These are phyloP conservation scores for Onthophagus taurus DNA, from an alignment of 1,140 invertebrate species.

Conservation along the genomic window DNA sequence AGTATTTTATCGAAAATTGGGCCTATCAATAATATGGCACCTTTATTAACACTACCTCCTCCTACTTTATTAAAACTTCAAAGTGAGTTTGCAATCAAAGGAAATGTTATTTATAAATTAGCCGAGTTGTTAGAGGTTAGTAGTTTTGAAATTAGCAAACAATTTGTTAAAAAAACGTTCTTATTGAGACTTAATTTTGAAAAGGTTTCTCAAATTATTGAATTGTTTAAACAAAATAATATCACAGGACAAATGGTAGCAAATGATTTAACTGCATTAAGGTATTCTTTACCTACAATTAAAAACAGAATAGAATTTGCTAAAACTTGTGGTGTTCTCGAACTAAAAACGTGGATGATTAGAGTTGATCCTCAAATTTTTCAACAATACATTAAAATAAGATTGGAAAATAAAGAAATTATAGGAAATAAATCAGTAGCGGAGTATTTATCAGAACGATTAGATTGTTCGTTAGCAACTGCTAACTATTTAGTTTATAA, in stretches of 20 bases:
- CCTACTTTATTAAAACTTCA: no score
- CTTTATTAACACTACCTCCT: no score
- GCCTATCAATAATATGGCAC: no score
- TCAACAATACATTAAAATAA: conserved; percentile 31
- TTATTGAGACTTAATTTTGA: conserved; percentile 17
- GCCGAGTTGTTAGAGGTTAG: no score
- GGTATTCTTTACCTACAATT: conserved; percentile 36
- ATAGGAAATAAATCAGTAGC: conserved; percentile 37
- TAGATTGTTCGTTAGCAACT: conserved; percentile 35
- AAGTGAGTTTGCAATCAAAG: no score
- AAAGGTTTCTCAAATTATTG: conserved; percentile 17
- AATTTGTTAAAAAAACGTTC: conserved; percentile 17
- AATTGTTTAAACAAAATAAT: conserved; percentile 32
- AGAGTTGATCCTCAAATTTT: conserved; percentile 38
- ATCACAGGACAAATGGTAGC: conserved; percentile 38
- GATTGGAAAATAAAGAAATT: conserved; percentile 37
- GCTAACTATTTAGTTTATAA: conserved; percentile 36
- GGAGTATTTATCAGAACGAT: conserved; percentile 41
- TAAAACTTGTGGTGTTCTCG: conserved; percentile 36
- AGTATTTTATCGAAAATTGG: no score
- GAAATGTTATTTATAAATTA: no score
- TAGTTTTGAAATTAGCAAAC: background rate
- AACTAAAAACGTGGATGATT: conserved; percentile 48
- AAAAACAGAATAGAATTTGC: conserved; percentile 35
- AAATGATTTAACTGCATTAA: conserved; percentile 44